These are phyloP conservation scores for Sinhomidia bicolor DNA, from an alignment of 2,888 invertebrate species.

Conservation along the genomic window DNA sequence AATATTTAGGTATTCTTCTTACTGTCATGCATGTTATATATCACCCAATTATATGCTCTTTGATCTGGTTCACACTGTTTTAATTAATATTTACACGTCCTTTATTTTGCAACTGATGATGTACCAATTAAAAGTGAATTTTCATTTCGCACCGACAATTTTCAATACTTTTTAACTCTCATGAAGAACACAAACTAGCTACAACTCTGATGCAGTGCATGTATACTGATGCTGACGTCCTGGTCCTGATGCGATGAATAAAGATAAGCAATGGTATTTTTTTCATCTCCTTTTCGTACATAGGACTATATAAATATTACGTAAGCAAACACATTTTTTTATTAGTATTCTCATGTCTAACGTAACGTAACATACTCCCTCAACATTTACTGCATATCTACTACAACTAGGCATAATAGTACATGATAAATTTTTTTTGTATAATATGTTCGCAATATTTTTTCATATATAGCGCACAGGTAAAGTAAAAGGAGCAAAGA, in stretches of 20 bases:
- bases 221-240: slow-evolving; percentile 45
- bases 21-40: slow-evolving; percentile 37
- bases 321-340: slow-evolving; percentile 41
- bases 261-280: neutral
- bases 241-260: slow-evolving; percentile 4
- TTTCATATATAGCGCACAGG: neutral
- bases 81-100: neutral
- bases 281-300: slow-evolving; percentile 6
- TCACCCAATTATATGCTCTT: neutral
- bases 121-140: neutral
- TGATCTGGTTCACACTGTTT: neutral
- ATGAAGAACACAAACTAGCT: slow-evolving; percentile 7
- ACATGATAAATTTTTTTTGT: no score
- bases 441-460: no score
- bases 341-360: slow-evolving; percentile 20
- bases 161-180: neutral
- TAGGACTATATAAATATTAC: slow-evolving; percentile 15
- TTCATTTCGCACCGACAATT: slow-evolving; percentile 20
- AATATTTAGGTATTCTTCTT: neutral
- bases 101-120: neutral
- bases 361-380: slow-evolving; percentile 20
- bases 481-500: neutral
- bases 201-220: neutral
- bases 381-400: no score
- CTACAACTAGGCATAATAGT: no score